Conservation (phyloP, 1,140 invertebrate genomes). For the Asobara japonica region DNA sequence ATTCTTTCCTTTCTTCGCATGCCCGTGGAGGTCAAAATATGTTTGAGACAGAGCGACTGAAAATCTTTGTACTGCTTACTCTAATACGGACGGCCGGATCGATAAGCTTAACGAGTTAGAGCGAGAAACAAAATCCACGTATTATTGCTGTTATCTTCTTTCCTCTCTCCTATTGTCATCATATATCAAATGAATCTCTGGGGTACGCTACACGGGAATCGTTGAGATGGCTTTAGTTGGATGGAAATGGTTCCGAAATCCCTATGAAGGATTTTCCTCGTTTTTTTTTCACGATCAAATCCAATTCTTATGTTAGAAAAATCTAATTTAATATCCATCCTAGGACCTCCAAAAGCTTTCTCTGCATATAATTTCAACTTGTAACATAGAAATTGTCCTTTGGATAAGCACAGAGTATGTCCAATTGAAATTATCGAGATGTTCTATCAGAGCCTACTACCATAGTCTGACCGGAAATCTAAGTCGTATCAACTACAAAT, state of each 20-base stretch:
- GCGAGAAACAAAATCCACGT: not conserved
- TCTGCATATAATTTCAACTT: no score
- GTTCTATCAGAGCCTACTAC: no score
- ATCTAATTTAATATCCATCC: no score
- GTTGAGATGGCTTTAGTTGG: not conserved
- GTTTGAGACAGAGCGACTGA: not conserved
- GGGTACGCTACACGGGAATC: conserved; percentile 5
- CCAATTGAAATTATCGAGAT: no score
- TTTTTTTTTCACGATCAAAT: no score
- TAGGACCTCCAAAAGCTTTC: no score
- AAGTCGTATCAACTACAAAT: no score
- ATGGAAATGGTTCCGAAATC: not conserved
- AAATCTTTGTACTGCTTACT: conserved; percentile 14
- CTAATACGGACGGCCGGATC: not conserved
- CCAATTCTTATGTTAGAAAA: no score
- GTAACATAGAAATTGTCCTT: no score
- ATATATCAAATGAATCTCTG: conserved; percentile 10
- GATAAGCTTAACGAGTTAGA: not conserved
- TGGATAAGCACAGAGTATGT: no score
- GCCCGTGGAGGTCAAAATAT: not conserved
- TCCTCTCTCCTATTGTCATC: not conserved
- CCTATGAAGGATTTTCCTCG: not conserved
- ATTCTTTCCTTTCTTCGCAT: not conserved
- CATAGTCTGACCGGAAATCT: no score
- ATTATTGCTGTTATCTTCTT: not conserved